These are phyloP conservation scores for Hermetia illucens DNA, from an alignment of 1,140 invertebrate genomes.

Conservation along the genomic window DNA sequence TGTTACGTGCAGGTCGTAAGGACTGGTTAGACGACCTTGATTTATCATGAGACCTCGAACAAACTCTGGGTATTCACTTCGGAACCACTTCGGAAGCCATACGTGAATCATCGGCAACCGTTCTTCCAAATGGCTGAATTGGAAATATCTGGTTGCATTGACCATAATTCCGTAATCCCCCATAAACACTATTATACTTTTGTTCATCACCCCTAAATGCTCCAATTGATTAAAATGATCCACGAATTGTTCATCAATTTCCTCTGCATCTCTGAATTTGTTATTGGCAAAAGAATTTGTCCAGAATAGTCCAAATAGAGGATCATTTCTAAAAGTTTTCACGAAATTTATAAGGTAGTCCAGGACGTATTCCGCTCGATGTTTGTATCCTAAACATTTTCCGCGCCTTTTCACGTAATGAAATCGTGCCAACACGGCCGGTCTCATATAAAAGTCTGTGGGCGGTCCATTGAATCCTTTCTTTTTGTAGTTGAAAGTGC, in stretches of 20 bases:
- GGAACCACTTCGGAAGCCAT: constrained; percentile 60
- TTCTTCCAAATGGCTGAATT: constrained; percentile 76
- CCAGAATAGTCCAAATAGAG: constrained; percentile 71
- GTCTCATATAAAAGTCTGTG: constrained; percentile 67
- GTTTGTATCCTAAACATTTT: constrained; percentile 41
- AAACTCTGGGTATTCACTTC: constrained; percentile 42
- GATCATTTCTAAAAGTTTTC: constrained; percentile 33
- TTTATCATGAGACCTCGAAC: constrained; percentile 56
- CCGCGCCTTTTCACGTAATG: constrained; percentile 31
- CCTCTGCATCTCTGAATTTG: constrained; percentile 51
- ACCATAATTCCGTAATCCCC: constrained; percentile 90
- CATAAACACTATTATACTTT: constrained; percentile 61
- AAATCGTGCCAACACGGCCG: constrained; percentile 53
- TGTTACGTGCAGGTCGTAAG: constrained; percentile 68
- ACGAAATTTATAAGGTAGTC: constrained; percentile 42
- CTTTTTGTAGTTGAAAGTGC: constrained; percentile 69
- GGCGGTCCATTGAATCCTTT: constrained; percentile 62
- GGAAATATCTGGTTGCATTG: constrained; percentile 49
- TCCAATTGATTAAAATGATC: constrained; percentile 43
- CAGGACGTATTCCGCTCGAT: constrained; percentile 40
- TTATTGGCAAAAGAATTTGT: constrained; percentile 63
- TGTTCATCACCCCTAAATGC: constrained; percentile 41
- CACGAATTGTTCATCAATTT: constrained; percentile 46
- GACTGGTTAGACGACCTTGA: constrained; percentile 60
- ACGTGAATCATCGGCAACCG: constrained; percentile 73